Conservation (phyloP, 2,888 invertebrate species). For the Mycalesis mineus region DNA sequence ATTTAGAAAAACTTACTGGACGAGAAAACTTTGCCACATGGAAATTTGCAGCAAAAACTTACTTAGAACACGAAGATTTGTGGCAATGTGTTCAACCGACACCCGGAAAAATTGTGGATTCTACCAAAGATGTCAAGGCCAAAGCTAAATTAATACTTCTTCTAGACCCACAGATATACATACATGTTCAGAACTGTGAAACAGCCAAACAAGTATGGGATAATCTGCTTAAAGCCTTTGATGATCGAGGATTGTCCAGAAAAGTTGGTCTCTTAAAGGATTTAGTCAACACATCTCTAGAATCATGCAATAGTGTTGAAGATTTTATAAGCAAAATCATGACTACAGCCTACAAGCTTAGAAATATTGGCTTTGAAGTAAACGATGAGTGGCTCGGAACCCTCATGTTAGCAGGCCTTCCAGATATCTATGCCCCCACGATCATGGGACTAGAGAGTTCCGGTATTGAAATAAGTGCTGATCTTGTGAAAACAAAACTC, state of each 20-base stretch:
- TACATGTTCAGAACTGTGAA: background rate
- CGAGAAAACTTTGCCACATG: too few species aligned
- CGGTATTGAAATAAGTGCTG: background rate
- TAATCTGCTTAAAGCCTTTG: background rate
- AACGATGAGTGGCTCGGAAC: background rate
- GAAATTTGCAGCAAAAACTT: background rate
- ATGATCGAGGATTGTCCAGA: background rate
- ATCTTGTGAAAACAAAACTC: background rate
- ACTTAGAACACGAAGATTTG: background rate
- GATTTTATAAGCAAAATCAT: background rate
- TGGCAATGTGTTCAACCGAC: background rate
- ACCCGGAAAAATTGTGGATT: background rate
- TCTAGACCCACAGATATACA: background rate
- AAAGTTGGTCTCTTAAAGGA: background rate
- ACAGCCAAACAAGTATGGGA: background rate
- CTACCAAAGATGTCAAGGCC: background rate
- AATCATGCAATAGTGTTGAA: background rate
- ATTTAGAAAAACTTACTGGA: too few species aligned
- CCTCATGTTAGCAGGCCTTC: background rate
- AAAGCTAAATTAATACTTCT: too few species aligned
- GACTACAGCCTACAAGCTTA: background rate
- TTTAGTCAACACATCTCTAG: background rate
- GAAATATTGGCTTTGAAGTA: background rate
- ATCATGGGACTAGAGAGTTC: background rate
- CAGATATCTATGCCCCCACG: background rate